These are phyloP conservation scores for Pygmarrhopalites habei DNA, from an alignment of 1,140 invertebrate genomes.

Conservation along the genomic window DNA sequence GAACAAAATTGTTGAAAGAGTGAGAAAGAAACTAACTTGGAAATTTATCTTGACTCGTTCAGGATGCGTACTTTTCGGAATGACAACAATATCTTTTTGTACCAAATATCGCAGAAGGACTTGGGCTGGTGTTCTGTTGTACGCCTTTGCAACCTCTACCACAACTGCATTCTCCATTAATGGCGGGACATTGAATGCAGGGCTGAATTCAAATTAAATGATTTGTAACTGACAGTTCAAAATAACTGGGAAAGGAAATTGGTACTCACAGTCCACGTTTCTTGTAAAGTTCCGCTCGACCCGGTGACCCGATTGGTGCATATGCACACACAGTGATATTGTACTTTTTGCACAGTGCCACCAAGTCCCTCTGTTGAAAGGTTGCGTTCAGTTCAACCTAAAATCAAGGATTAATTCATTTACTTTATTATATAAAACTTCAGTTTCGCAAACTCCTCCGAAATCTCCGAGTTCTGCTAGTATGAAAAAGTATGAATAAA, in stretches of 20 bases:
- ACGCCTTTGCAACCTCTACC: conserved; percentile 41
- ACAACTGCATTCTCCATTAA: conserved; percentile 43
- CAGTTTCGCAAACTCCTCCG: too few relatives aligned
- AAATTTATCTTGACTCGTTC: conserved; percentile 45
- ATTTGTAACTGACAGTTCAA: too few relatives aligned
- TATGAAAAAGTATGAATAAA: too few relatives aligned
- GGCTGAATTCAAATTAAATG: too few relatives aligned
- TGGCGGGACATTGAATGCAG: conserved; percentile 6
- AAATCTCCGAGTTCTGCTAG: neutral
- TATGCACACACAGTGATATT: conserved; percentile 63
- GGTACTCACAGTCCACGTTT: conserved; percentile 8
- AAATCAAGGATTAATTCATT: too few relatives aligned
- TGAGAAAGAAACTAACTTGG: conserved; percentile 18
- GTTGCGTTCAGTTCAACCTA: conserved; percentile 46
- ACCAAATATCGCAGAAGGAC: conserved; percentile 46
- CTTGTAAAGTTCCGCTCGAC: conserved; percentile 37
- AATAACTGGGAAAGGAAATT: too few relatives aligned
- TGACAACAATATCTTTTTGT: conserved; percentile 42
- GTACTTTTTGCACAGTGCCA: conserved; percentile 43
- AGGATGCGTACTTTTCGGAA: conserved; percentile 46
- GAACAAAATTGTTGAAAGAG: too few relatives aligned
- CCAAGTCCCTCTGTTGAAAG: conserved; percentile 46
- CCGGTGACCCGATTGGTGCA: conserved; percentile 69
- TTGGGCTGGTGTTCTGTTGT: conserved; percentile 44
- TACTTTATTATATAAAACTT: too few relatives aligned